Base-by-base conservation (phyloP, 2,888 invertebrate species). In the Lamellibrachia columna region DNA sequence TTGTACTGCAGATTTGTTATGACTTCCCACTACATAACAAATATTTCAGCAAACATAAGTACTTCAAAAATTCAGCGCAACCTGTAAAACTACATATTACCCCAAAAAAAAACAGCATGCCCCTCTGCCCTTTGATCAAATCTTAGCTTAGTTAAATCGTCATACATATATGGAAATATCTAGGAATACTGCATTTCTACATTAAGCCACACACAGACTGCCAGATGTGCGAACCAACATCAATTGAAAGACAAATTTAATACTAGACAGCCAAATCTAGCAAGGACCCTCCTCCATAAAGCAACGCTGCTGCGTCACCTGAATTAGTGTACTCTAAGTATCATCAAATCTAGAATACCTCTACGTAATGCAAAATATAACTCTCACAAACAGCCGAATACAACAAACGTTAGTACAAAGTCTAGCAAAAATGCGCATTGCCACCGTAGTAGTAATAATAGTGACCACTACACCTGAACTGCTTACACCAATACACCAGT, bases 131-230 rank as follows among this genome's bases (percentile, higher is more conserved):
- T n/a, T 75, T 75, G 75, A 75, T 75, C n/a, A 75, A 75, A 1
- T 75, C 4, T 75, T 75, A 75, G 75, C n/a, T 75, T 75, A 75
- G 22, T n/a, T n/a, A 75, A 22, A n/a, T 75, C 75, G 15, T 6
- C 75, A 75, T 75, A 75, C 75, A 75, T 75, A 75, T 75, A 75
- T 75, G 75, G 75, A 75, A 75, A 75, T 75, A 75, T 75, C 75
- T 75, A 75, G 75, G 75, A 75, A 75, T 75, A 75, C 75, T 75
- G 75, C 75, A 75, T 22, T 75, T 75, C 75, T 75, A 75, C 75
- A 75, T 22, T n/a, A 75, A 75, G 75, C 75, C 75, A 22, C 75
- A 75, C 75, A 75, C 75, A 75, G 75, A 75, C 75, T 75, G 75
- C 75, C 75, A 75, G 75, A 22, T 75, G 75, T 75, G 75, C 75